Conservation (phyloP, 2,888 invertebrate genomes). For the Ophion ventricosus region DNA sequence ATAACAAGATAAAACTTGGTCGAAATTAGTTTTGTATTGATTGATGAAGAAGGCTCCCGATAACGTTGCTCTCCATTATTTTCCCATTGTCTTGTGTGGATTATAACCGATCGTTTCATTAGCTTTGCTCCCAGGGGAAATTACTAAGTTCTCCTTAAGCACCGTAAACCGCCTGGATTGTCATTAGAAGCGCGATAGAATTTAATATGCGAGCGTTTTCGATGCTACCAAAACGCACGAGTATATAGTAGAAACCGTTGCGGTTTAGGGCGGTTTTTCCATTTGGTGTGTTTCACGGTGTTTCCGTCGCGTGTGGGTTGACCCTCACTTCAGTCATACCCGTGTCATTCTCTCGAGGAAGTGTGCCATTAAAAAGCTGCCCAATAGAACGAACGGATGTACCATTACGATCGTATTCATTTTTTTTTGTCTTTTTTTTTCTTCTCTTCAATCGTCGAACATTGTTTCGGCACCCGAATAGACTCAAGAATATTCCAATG, state of each 20-base stretch:
- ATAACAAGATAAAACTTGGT: too few relatives aligned
- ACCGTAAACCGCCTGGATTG: background rate
- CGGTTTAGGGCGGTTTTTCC: conserved; percentile 58
- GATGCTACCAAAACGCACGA: conserved; percentile 29
- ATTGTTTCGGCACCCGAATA: too few relatives aligned
- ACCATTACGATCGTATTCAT: conserved; percentile 14
- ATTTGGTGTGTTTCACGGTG: conserved; percentile 16
- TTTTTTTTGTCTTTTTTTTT: background rate
- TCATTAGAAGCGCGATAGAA: conserved; percentile 8
- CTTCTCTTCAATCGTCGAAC: too few relatives aligned
- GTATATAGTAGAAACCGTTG: conserved; percentile 36
- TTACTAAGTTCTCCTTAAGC: conserved; percentile 10
- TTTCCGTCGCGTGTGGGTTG: conserved; percentile 50
- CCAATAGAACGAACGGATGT: conserved; percentile 47
- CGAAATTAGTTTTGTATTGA: background rate
- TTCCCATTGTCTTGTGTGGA: background rate
- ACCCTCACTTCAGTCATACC: conserved; percentile 50
- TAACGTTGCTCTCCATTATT: background rate
- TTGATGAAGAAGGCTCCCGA: conserved; percentile 11
- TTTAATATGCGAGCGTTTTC: conserved; percentile 11
- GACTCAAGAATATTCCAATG: too few relatives aligned
- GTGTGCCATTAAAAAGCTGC: conserved; percentile 59
- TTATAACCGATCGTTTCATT: conserved; percentile 17
- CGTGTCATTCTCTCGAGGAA: conserved; percentile 57
- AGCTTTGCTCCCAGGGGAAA: conserved; percentile 27